Evolutionary conservation across 2,113 vertebrate genomes (phyloP), one percentile per base, ranked within the genome.

Genomic region (Alethe castanea): DNA sequence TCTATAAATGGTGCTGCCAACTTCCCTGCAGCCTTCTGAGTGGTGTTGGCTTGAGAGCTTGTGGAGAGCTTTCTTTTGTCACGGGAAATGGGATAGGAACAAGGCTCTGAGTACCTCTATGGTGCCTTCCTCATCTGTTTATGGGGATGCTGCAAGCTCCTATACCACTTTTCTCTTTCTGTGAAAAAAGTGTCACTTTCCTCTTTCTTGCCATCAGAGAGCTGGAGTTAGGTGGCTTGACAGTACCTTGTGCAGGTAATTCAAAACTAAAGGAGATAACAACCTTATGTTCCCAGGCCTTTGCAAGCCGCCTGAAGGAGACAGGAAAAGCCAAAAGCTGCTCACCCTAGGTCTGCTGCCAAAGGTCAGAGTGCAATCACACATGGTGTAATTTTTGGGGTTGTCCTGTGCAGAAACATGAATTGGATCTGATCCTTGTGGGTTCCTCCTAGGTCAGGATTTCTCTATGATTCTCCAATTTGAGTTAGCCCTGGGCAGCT

Each of bases 181-280:
- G 25, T 56, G 17, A 66, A 26, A 45, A 47, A 74, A 70, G 7
- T 16, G 24, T 20, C 0, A 2, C 47, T 52, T 60, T 73, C 66
- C 69, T 81, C 29, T 59, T 78, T 56, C 64, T 89, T 69, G 31
- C 31, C 44, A 59, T 91, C 31, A 48, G 66, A 77, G n/a, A 94
- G 6, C 29, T 83, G 54, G 45, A 77, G 47, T 81, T 60, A 24
- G 14, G 44, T 70, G 74, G 23, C 36, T 82, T 82, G 20, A 44
- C 26, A 62, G 29, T 28, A 19, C 45, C 38, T 79, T 45, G 59
- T 40, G 10, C 29, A 79, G 44, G 13, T 42, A 76, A 61, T 22
- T 56, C n/a, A 3, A 70, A 73, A 22, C 61, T 59, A 44, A 61
- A 67, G 38, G 26, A 69, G 64, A n/a, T 20, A 14, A 36, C 23